Evolutionary conservation across 2,888 invertebrate species (phyloP).

Genomic region (Eudasyphora cyanicolor): DNA sequence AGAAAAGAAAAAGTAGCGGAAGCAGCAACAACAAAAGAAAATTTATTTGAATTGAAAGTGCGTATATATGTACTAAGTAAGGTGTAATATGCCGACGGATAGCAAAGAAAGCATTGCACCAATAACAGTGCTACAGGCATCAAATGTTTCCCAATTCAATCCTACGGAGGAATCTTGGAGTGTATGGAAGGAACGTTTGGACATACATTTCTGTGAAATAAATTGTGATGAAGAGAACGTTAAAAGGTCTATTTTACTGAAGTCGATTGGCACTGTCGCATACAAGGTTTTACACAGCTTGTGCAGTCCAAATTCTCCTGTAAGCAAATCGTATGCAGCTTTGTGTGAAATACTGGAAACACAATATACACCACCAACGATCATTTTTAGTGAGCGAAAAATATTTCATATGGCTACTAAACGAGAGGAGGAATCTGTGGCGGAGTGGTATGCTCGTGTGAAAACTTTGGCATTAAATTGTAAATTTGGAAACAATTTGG

Average conservation of each 20-base stretch:
- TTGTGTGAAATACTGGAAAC: slow-evolving; percentile 36
- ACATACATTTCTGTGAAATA: slow-evolving; percentile 43
- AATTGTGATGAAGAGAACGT: slow-evolving; percentile 34
- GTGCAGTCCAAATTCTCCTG: slow-evolving; percentile 36
- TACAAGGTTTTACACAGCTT: slow-evolving; percentile 16
- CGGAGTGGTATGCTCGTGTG: no score
- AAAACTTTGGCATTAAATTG: slow-evolving; percentile 42
- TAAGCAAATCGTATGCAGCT: slow-evolving; percentile 33
- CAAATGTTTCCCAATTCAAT: no score
- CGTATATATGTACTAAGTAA: no score
- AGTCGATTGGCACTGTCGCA: slow-evolving; percentile 12
- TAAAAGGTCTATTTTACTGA: slow-evolving; percentile 24
- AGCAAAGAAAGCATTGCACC: no score
- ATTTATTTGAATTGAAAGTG: no score
- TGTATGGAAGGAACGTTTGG: slow-evolving; percentile 31
- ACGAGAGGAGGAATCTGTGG: slow-evolving; percentile 27
- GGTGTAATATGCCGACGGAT: no score
- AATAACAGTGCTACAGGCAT: no score
- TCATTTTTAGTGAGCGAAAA: slow-evolving; percentile 41
- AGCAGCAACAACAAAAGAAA: no score
- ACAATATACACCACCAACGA: no score
- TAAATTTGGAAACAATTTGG: slow-evolving; percentile 41
- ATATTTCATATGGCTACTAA: slow-evolving; percentile 27
- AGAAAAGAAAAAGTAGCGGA: no score
- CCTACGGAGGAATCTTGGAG: no score